Evolutionary conservation across 2,113 vertebrate species (phyloP).

Genomic region (Dissostichus mawsoni): DNA sequence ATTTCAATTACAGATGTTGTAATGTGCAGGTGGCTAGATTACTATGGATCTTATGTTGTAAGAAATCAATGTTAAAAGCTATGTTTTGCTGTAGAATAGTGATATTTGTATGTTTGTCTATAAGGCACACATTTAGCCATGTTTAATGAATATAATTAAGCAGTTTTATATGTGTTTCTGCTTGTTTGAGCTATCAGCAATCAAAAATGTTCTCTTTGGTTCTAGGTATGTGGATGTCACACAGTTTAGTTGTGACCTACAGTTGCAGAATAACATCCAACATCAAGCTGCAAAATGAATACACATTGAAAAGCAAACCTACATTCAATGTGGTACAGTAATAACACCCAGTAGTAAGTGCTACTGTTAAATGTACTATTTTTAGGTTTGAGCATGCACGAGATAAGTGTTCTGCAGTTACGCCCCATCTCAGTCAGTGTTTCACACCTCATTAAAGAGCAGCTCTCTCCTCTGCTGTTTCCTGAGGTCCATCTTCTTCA

Average conservation of each 20-base stretch:
- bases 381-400: not conserved
- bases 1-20: constrained; percentile 45
- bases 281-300: not conserved
- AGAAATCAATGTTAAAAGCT: not conserved
- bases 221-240: no score
- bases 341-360: not conserved
- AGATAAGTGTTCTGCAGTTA: constrained; percentile 5
- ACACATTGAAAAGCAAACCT: not conserved
- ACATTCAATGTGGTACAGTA: not conserved
- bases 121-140: constrained; percentile 7
- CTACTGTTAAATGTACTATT: not conserved
- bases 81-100: not conserved
- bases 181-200: constrained; percentile 19
- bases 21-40: constrained; percentile 37
- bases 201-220: not conserved
- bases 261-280: not conserved
- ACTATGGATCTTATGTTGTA: constrained; percentile 19
- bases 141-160: constrained; percentile 34
- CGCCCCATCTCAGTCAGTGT: not conserved
- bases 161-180: constrained; percentile 8
- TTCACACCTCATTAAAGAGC: constrained; percentile 97
- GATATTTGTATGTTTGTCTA: constrained; percentile 18
- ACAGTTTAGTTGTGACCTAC: no score
- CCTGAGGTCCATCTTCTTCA: constrained; percentile 99
- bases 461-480: constrained; percentile 97